A percentile compares a stretch with the other conserved stretches of the same genome.
phyloP scores from a whole-genome alignment of 2,113 vertebrate species.

The Thermophis baileyi region DNA sequence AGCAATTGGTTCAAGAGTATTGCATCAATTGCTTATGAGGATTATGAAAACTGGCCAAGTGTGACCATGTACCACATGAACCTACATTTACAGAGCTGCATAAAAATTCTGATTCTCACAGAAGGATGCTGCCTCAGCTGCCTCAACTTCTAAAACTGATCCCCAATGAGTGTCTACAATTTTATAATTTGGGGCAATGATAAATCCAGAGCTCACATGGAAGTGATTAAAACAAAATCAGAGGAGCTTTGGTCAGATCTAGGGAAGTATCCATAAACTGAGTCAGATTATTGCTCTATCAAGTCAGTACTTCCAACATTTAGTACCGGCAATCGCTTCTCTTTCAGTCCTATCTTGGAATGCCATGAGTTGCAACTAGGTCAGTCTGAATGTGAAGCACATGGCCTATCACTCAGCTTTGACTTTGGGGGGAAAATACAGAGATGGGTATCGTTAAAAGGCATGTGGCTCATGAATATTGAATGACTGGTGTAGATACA shows the following conservation, averaged over 20 bases:
- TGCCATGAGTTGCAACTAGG: not conserved
- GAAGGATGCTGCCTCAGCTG: not conserved
- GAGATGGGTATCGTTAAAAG: not conserved
- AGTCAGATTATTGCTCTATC: not conserved
- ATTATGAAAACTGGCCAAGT: not conserved
- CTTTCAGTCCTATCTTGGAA: not conserved
- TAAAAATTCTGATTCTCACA: not conserved
- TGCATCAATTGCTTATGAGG: not conserved
- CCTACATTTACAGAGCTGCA: rapidly evolving
- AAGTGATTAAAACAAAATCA: not conserved
- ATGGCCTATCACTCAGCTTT: not conserved
- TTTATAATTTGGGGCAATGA: not conserved
- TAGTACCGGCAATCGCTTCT: not conserved
- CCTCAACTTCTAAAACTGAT: not conserved
- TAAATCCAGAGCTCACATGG: not conserved
- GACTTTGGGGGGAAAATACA: not conserved
- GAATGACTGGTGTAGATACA: not conserved
- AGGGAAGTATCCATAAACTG: not conserved
- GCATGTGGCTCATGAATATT: not conserved
- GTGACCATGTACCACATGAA: rapidly evolving
- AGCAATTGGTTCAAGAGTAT: not conserved
- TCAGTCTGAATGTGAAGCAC: not conserved
- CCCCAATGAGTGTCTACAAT: not conserved
- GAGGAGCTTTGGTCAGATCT: not conserved
- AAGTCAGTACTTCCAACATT: not conserved